These are phyloP conservation scores for Hypocryptadius cinnamomeus DNA, from an alignment of 2,113 vertebrate genomes.

Conservation along the genomic window DNA sequence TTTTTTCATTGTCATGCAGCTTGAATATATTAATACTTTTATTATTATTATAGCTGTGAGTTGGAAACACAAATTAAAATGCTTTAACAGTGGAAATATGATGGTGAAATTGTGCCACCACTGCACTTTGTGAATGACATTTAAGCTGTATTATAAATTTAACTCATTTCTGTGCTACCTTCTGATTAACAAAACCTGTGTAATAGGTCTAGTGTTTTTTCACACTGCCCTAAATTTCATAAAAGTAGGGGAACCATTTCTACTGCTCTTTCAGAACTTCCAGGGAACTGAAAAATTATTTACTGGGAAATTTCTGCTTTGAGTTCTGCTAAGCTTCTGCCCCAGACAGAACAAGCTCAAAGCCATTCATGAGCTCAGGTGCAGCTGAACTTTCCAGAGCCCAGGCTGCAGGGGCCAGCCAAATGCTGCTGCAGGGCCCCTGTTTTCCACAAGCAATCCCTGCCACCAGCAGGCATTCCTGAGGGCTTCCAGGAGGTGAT, in stretches of 20 bases:
- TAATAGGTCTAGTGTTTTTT: not conserved
- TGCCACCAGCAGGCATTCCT: not conserved
- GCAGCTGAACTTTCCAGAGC: not conserved
- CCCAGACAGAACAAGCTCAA: not conserved
- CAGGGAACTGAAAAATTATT: not conserved
- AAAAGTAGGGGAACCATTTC: not conserved
- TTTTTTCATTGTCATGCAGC: not conserved
- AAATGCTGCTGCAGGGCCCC: not conserved
- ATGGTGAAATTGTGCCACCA: fast-evolving
- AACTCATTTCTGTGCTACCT: not conserved
- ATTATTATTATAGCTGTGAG: not conserved
- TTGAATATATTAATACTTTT: not conserved
- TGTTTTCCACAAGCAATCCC: not conserved
- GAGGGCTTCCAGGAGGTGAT: not conserved
- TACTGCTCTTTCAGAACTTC: not conserved
- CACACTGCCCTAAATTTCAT: not conserved
- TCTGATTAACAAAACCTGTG: not conserved
- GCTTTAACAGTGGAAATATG: not conserved
- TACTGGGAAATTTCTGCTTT: not conserved
- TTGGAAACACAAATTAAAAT: not conserved
- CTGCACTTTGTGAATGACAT: not conserved
- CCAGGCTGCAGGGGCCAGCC: not conserved
- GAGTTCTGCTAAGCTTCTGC: not conserved
- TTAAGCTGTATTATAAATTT: not conserved
- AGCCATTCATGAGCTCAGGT: not conserved